Conservation (phyloP, 2,888 invertebrate species). For the Lasioglossum figueresi region DNA sequence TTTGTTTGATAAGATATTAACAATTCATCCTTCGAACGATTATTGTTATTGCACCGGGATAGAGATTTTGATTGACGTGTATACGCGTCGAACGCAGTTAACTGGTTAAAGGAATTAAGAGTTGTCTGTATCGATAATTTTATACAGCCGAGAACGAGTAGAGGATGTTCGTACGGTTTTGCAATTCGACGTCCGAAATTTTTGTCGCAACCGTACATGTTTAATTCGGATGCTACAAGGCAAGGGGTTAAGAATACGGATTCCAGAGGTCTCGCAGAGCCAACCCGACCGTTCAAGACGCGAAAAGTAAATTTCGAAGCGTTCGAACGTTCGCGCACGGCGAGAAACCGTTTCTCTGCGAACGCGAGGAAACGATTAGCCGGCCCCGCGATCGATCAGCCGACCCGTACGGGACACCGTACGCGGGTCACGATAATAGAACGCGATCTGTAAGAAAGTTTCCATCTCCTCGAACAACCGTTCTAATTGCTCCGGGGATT, state of each 20-base stretch:
- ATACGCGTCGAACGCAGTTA: no score
- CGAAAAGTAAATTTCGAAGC: neutral
- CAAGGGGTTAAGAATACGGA: neutral
- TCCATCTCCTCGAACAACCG: neutral
- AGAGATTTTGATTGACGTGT: no score
- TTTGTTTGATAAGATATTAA: no score
- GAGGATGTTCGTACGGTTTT: no score
- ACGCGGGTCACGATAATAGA: neutral
- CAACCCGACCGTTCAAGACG: no score
- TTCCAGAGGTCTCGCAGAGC: neutral
- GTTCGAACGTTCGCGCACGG: neutral
- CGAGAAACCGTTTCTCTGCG: neutral
- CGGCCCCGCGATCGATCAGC: no score
- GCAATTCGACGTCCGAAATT: no score
- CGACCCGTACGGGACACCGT: neutral
- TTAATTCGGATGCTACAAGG: neutral
- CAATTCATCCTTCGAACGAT: no score
- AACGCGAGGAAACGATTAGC: neutral
- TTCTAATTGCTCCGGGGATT: neutral
- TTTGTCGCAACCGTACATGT: neutral
- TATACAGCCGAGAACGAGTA: neutral
- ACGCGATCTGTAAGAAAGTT: slow-evolving; percentile 7
- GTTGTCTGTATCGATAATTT: neutral
- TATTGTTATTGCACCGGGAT: no score
- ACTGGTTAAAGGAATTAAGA: neutral